Conservation (phyloP, 2,888 invertebrate genomes). For the Drosophila siamana region DNA sequence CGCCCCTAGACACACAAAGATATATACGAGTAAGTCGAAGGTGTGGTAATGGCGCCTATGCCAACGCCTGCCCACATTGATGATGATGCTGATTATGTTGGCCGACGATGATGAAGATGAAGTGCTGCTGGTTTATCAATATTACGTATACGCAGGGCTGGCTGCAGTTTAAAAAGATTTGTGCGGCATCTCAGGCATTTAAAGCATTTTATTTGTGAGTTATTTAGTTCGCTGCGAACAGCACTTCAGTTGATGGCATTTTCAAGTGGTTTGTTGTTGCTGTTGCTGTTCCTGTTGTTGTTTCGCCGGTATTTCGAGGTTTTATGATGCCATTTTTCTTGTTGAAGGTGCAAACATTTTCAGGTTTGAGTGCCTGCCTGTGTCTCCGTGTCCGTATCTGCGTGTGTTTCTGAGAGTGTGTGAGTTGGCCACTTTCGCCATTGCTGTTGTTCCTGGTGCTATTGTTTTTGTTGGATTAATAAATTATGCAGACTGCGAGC, state of each 20-base stretch:
- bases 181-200: slow-evolving; percentile 68
- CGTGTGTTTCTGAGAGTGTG: slow-evolving; percentile 17
- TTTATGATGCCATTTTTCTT: slow-evolving; percentile 69
- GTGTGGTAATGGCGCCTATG: slow-evolving; percentile 31
- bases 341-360: slow-evolving; percentile 60
- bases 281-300: slow-evolving; percentile 25
- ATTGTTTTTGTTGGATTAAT: slow-evolving; percentile 57
- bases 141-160: slow-evolving; percentile 43
- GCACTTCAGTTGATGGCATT: slow-evolving; percentile 59
- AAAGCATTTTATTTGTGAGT: slow-evolving; percentile 56
- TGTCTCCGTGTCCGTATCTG: slow-evolving; percentile 2
- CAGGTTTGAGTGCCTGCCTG: slow-evolving; percentile 22
- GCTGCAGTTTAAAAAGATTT: slow-evolving; percentile 68
- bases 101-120: slow-evolving; percentile 70
- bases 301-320: slow-evolving; percentile 31
- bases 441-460: slow-evolving; percentile 6
- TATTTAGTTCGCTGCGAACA: slow-evolving; percentile 54
- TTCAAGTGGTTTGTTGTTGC: slow-evolving; percentile 34
- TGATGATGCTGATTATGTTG: slow-evolving; percentile 70
- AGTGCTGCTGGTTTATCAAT: slow-evolving; percentile 70
- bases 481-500: slow-evolving; percentile 77
- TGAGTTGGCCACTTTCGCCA: neutral
- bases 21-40: slow-evolving; percentile 11
- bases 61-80: slow-evolving; percentile 41
- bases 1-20: neutral